Evolutionary conservation across 2,888 invertebrate species (phyloP).

Genomic region (Lutraria lutraria): DNA sequence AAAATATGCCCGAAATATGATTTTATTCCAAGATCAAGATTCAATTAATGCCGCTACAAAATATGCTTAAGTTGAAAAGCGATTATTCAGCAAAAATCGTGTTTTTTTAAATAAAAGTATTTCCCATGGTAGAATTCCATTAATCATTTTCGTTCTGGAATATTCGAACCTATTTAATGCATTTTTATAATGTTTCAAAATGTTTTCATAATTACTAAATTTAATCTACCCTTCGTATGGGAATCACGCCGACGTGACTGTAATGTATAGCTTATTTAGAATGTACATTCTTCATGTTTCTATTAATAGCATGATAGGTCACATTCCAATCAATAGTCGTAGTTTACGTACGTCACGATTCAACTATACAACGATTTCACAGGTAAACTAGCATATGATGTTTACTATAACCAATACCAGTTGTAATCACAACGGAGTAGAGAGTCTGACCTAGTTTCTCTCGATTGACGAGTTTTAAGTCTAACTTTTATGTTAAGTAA

Average conservation of each 20-base stretch:
- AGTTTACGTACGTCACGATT: slow-evolving; percentile 22
- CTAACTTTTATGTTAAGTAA: slow-evolving; percentile 34
- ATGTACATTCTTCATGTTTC: not conserved
- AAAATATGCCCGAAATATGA: too few species aligned
- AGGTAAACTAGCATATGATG: slow-evolving; percentile 38
- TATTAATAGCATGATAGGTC: slow-evolving; percentile 37
- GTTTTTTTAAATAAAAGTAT: not conserved
- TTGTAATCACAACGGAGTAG: slow-evolving; percentile 25
- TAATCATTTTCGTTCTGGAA: not conserved
- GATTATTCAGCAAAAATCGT: slow-evolving; percentile 8
- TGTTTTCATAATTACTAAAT: not conserved
- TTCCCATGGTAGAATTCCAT: not conserved
- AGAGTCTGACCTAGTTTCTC: slow-evolving; percentile 25
- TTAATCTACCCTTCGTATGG: too few species aligned
- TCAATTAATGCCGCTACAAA: too few species aligned
- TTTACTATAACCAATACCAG: slow-evolving; percentile 7
- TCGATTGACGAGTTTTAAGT: slow-evolving; percentile 4
- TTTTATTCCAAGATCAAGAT: too few species aligned
- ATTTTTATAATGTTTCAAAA: not conserved
- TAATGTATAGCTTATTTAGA: not conserved
- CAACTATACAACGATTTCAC: slow-evolving; percentile 34
- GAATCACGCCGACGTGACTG: not conserved
- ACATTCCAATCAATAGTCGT: slow-evolving; percentile 35
- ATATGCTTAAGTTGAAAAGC: not conserved
- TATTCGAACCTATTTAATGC: not conserved